Evolutionary conservation across 2,113 vertebrate genomes (phyloP), one percentile per base, ranked within the genome.

Genomic region (Hipposideros armiger): DNA sequence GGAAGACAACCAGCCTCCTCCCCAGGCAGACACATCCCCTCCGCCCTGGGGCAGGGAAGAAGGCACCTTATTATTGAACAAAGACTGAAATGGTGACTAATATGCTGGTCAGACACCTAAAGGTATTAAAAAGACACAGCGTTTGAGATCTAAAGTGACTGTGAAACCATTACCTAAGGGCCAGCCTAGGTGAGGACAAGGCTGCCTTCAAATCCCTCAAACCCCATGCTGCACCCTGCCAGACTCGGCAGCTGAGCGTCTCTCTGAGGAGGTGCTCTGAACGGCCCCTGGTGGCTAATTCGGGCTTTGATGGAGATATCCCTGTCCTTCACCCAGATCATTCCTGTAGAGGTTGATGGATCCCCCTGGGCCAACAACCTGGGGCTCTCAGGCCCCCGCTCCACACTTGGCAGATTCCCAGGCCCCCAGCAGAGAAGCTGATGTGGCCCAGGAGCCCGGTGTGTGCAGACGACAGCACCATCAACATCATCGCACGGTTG

Each of bases 261-360:
- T 90, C 74, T 76, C 69, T 30, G 15, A 80, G 24, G 64, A 87
- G 90, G 81, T 47, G 84, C 58, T 90, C 50, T 3, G 83, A 90
- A 70, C 0, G 0, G 60, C 36, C 54, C 45, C 58, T 8, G 3
- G 16, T 62, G 47, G 40, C 62, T 80, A 45, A 70, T 45, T 45
- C 15, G 0, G 52, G 52, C 80, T 45, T 19, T 84, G 14, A 84
- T 15, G 47, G 69, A 60, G n/a, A 54, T 8, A 9, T 24, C 94
- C n/a, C 81, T 60, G 0, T 28, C 52, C 30, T 52, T 5, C 19
- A 17, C 56, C 52, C 80, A 28, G 69, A 91, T 91, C 60, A 40
- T 76, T 91, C 42, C 28, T 47, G 73, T 45, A 96, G 93, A 83
- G 74, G 93, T 84, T 73, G 82, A 89, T 78, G 42, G 56, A 36